A percentile compares a stretch with the other conserved stretches of the same genome.
Conservation (phyloP, 2,797 vertebrate genomes). For the Sebastes paucispinis region DNA sequence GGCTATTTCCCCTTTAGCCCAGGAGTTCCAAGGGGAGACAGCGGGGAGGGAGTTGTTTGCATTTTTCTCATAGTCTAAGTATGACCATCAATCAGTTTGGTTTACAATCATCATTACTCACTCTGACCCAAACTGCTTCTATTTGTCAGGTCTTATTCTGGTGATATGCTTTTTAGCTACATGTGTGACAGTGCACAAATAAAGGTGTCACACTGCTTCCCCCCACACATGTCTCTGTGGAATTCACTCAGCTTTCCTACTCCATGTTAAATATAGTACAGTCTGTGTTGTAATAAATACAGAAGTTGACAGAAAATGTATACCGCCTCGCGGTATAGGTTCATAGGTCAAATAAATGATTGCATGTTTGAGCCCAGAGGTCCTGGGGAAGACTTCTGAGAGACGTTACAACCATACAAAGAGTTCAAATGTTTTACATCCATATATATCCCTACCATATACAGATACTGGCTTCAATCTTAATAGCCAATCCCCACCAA, state of each 20-base stretch:
- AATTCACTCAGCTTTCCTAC: not conserved
- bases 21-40: not conserved
- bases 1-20: not conserved
- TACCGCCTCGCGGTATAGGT: not conserved
- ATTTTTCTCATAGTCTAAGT: slow-evolving; percentile 38
- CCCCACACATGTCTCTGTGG: not conserved
- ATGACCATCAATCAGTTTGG: slow-evolving; percentile 17
- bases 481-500: too few species aligned
- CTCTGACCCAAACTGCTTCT: not conserved
- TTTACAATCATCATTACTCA: slow-evolving; percentile 8
- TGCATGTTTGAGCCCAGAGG: too few species aligned
- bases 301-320: not conserved
- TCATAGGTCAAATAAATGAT: not conserved
- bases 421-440: too few species aligned
- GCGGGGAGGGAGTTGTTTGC: not conserved
- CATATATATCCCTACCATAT: too few species aligned
- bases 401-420: too few species aligned
- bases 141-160: slow-evolving; percentile 9
- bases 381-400: too few species aligned
- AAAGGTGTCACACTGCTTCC: slow-evolving; percentile 1
- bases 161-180: not conserved
- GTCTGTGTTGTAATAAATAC: not conserved
- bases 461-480: too few species aligned
- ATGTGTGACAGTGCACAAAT: not conserved
- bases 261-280: not conserved